Evolutionary conservation across 1,140 invertebrate species (phyloP).

Genomic region (Halesus radiatus): DNA sequence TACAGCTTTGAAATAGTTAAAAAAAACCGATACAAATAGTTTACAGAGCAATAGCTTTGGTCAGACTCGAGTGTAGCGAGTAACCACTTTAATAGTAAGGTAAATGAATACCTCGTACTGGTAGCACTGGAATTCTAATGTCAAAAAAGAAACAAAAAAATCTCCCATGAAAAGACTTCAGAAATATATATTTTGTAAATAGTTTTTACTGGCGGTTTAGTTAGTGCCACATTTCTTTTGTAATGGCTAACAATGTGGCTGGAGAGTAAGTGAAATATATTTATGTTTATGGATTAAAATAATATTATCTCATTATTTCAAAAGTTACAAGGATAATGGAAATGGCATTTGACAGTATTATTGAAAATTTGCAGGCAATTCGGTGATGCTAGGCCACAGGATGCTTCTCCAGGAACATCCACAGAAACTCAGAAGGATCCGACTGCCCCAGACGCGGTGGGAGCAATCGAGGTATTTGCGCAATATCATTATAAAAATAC

Average conservation of each 20-base stretch:
- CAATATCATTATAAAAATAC: neutral
- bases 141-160: neutral
- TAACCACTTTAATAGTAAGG: neutral
- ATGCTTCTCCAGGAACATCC: constrained; percentile 14
- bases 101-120: neutral
- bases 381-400: neutral
- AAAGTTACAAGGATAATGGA: neutral
- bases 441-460: neutral
- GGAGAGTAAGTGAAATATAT: constrained; percentile 23
- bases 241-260: constrained; percentile 16
- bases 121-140: neutral
- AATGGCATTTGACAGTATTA: constrained; percentile 1
- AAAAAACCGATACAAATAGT: too few species aligned
- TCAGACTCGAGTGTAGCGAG: too few species aligned
- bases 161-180: neutral
- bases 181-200: constrained; percentile 35
- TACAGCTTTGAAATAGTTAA: too few species aligned
- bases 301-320: neutral
- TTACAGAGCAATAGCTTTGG: too few species aligned
- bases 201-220: constrained; percentile 12
- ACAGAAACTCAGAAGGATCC: constrained; percentile 3
- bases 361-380: constrained; percentile 13
- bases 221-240: neutral
- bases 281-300: neutral
- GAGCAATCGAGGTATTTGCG: constrained; percentile 37